phyloP scores from a whole-genome alignment of 2,888 invertebrate genomes.

The Brachyptera risi region DNA sequence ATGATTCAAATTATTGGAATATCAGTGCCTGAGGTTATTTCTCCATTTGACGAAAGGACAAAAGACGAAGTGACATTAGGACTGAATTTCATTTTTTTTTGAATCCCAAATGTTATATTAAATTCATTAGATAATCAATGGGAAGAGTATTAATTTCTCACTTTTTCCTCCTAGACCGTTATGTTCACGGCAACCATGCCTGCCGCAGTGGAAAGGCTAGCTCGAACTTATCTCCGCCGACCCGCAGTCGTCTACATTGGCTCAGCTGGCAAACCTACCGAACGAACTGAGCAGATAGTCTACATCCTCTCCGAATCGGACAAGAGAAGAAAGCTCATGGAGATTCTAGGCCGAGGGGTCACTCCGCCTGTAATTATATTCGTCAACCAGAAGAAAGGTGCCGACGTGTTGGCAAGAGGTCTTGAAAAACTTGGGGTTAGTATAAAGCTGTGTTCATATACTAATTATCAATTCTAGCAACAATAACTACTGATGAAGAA shows the following conservation, averaged over 20 bases:
- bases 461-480: too few relatives aligned
- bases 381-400: slow-evolving; percentile 99
- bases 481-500: too few relatives aligned
- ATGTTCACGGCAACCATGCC: slow-evolving; percentile 99
- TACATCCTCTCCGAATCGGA: slow-evolving; percentile 93
- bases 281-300: slow-evolving; percentile 96
- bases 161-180: too few relatives aligned
- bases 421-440: slow-evolving; percentile 87
- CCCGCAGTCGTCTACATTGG: slow-evolving; percentile 98
- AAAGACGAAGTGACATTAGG: too few relatives aligned
- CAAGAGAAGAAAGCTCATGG: slow-evolving; percentile 93
- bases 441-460: too few relatives aligned
- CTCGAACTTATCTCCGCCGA: slow-evolving; percentile 87
- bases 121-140: too few relatives aligned
- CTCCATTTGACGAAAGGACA: too few relatives aligned
- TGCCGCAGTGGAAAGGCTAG: slow-evolving; percentile 93
- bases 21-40: too few relatives aligned
- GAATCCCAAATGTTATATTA: too few relatives aligned
- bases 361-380: slow-evolving; percentile 99
- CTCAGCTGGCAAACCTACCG: slow-evolving; percentile 93
- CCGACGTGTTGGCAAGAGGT: slow-evolving; percentile 94
- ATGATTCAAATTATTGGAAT: too few relatives aligned
- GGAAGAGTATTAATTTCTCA: too few relatives aligned
- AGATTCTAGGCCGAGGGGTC: slow-evolving; percentile 82
- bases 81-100: too few relatives aligned